These are phyloP conservation scores for Cecidostiba fungosa DNA, from an alignment of 2,888 invertebrate genomes.

Conservation along the genomic window DNA sequence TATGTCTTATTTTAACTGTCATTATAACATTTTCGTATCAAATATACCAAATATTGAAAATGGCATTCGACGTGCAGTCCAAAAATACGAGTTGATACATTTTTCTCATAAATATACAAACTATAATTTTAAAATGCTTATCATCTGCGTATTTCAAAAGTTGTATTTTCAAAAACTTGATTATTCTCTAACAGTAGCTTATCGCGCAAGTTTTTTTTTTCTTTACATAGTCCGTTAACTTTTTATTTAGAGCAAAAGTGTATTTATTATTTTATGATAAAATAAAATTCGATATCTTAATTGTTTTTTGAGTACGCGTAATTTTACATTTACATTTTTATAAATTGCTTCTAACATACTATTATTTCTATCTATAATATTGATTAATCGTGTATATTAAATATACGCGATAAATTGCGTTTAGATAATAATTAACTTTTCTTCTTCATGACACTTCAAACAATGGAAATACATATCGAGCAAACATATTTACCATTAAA, in stretches of 20 bases:
- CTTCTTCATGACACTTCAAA: not conserved
- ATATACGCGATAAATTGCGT: constrained; percentile 50
- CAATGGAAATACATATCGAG: not conserved
- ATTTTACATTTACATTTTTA: constrained; percentile 53
- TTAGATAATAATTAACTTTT: constrained; percentile 49
- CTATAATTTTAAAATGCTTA: not conserved
- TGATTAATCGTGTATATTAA: constrained; percentile 39
- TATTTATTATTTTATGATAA: constrained; percentile 59
- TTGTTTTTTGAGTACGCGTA: constrained; percentile 49
- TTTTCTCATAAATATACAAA: not conserved
- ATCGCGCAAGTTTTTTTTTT: not conserved
- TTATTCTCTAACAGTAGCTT: constrained; percentile 44
- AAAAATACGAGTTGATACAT: not conserved
- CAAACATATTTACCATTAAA: not conserved
- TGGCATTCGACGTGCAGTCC: constrained; percentile 38
- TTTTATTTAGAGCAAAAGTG: constrained; percentile 59
- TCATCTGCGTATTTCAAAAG: constrained; percentile 24
- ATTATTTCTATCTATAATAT: constrained; percentile 54
- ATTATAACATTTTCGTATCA: constrained; percentile 59
- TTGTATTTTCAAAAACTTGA: constrained; percentile 3
- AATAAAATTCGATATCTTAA: constrained; percentile 60
- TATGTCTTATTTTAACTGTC: constrained; percentile 45
- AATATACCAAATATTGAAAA: constrained; percentile 61
- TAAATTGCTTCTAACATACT: constrained; percentile 58
- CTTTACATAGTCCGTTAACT: constrained; percentile 45